A percentile compares a stretch with the other conserved stretches of the same genome.
These are phyloP conservation scores for Erythrolamprus reginae DNA, from an alignment of 2,113 vertebrate genomes.

Conservation along the genomic window DNA sequence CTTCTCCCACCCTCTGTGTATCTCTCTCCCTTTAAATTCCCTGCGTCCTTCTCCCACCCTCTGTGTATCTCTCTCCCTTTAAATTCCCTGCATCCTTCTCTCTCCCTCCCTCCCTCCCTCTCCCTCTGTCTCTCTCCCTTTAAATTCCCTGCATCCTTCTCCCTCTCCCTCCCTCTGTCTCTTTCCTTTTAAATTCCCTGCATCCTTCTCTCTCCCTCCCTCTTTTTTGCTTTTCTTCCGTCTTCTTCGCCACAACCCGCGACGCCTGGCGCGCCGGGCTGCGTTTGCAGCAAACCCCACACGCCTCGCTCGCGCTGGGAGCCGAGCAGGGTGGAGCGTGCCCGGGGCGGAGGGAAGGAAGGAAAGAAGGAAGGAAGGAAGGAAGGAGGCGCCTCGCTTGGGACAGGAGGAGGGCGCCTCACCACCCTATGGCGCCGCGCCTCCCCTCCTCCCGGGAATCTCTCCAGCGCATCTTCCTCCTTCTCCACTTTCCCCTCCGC, in stretches of 20 bases:
- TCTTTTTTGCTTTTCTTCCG: background rate
- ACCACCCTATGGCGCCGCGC: background rate
- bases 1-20: too few species aligned
- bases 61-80: too few species aligned
- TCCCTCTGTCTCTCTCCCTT: too few species aligned
- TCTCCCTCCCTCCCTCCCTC: too few species aligned
- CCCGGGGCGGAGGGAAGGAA: background rate
- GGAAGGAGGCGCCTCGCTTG: background rate
- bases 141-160: too few species aligned
- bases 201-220: accelerated
- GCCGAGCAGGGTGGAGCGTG: background rate
- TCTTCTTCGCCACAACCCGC: background rate
- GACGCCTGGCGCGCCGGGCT: background rate
- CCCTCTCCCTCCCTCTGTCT: background rate
- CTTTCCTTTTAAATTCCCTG: background rate
- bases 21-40: too few species aligned
- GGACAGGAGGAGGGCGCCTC: background rate
- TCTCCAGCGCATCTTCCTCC: too few species aligned
- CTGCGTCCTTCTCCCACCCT: too few species aligned
- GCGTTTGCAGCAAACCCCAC: background rate
- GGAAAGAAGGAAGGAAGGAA: background rate
- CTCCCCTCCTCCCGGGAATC: too few species aligned
- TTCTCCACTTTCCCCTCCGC: too few species aligned
- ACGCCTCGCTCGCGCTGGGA: background rate
- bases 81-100: too few species aligned